Percentiles rank a stretch among this genome's conserved stretches.
Evolutionary conservation across 2,888 invertebrate species (phyloP).

Genomic region (Oscheius sp.): DNA sequence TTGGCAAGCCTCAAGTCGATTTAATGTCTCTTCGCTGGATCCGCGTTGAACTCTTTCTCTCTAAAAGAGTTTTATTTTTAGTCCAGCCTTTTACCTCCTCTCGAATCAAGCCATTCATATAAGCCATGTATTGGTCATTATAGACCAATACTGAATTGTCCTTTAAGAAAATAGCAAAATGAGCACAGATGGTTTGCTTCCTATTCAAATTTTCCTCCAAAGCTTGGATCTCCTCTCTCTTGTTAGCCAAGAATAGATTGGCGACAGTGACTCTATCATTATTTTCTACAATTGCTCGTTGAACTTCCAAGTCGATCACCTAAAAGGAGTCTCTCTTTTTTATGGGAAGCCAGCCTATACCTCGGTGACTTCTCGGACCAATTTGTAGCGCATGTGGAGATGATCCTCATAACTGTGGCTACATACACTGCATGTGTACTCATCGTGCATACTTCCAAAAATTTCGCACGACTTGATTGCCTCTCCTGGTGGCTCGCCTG

Average conservation of each 20-base stretch:
- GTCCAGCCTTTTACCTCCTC: not conserved
- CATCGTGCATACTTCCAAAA: not conserved
- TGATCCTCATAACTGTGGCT: not conserved
- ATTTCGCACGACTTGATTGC: not conserved
- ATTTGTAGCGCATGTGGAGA: not conserved
- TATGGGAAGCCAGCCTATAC: not conserved
- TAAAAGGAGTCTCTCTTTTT: not conserved
- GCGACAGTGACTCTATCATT: not conserved
- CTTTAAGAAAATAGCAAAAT: conserved; percentile 8
- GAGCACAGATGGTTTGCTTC: not conserved
- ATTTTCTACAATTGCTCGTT: not conserved
- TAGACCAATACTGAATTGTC: not conserved
- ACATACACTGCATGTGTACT: not conserved
- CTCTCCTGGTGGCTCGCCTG: not conserved
- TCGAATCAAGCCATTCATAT: not conserved
- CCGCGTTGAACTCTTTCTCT: not conserved
- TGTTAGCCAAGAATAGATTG: not conserved
- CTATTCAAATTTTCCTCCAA: not conserved
- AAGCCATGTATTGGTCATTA: conserved; percentile 6
- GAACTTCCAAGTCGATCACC: not conserved
- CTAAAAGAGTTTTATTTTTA: not conserved
- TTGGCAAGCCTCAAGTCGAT: not conserved
- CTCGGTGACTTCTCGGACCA: not conserved
- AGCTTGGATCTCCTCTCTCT: not conserved
- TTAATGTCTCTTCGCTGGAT: not conserved